phyloP scores from a whole-genome alignment of 30 jellyfish, hydroid and myxozoan species.

The Turritopsis rubra region DNA sequence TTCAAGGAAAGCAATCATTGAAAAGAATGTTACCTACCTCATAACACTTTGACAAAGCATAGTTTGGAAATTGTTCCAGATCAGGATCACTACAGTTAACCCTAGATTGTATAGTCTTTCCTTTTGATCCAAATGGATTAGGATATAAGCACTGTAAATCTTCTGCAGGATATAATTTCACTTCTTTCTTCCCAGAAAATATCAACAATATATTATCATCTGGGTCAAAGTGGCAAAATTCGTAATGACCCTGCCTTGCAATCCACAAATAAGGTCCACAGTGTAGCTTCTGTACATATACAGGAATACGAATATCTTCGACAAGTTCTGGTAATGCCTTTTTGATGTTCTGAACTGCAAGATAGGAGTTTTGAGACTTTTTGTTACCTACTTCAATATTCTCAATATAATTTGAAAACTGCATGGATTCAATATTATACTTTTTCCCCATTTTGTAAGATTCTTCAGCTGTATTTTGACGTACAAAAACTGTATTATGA shows the following conservation, averaged over 20 bases:
- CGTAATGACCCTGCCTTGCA: slow-evolving; percentile 81
- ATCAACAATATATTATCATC: slow-evolving; percentile 78
- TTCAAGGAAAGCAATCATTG: too few relatives aligned
- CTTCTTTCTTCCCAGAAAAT: slow-evolving; percentile 68
- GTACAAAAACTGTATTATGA: slow-evolving; percentile 57
- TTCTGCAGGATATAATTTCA: slow-evolving; percentile 54
- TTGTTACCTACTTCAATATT: slow-evolving; percentile 44
- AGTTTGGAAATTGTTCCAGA: slow-evolving; percentile 42
- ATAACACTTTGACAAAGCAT: slow-evolving; percentile 34
- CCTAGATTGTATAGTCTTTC: slow-evolving; percentile 83
- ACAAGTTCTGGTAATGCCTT: slow-evolving; percentile 87
- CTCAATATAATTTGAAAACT: slow-evolving; percentile 60
- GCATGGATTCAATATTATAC: slow-evolving; percentile 82
- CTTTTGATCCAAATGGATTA: slow-evolving; percentile 89
- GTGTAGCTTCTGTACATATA: slow-evolving; percentile 69
- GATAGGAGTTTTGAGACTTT: slow-evolving; percentile 55
- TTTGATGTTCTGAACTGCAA: slow-evolving; percentile 93
- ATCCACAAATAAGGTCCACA: slow-evolving; percentile 96
- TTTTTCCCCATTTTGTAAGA: slow-evolving; percentile 81
- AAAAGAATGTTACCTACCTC: slow-evolving; percentile 45
- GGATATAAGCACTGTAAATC: slow-evolving; percentile 73
- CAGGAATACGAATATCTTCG: slow-evolving; percentile 51
- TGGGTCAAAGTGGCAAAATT: slow-evolving; percentile 95
- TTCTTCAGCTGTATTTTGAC: slow-evolving; percentile 65
- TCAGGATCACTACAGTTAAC: slow-evolving; percentile 73